Evolutionary conservation across 2,113 vertebrate species (phyloP).

Genomic region (Tylochromis polylepis): DNA sequence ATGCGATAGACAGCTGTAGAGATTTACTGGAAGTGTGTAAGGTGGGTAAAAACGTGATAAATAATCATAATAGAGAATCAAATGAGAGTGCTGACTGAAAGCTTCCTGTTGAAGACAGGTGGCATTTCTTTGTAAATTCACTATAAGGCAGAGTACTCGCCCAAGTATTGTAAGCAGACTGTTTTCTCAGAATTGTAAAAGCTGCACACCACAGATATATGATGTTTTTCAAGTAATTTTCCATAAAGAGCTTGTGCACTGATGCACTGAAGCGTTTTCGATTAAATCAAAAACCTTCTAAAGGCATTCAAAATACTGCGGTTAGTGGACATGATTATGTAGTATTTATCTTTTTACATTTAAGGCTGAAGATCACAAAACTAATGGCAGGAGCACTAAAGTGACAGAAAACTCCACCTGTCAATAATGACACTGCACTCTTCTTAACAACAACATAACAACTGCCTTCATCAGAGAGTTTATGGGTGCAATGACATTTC

Average conservation of each 20-base stretch:
- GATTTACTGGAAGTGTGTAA: not conserved
- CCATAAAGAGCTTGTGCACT: not conserved
- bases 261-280: not conserved
- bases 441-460: not conserved
- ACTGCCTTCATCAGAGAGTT: not conserved
- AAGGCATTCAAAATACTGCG: not conserved
- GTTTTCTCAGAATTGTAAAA: slow-evolving; percentile 25
- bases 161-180: not conserved
- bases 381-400: not conserved
- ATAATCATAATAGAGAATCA: not conserved
- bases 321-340: not conserved
- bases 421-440: not conserved
- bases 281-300: not conserved
- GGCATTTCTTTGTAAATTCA: not conserved
- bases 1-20: not conserved
- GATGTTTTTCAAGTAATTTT: not conserved
- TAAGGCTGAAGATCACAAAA: not conserved
- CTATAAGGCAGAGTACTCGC: not conserved
- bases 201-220: not conserved
- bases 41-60: not conserved
- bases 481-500: not conserved
- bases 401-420: not conserved
- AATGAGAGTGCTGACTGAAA: not conserved
- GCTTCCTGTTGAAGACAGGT: slow-evolving; percentile 17
- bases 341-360: not conserved